Conservation (phyloP, 1,140 invertebrate genomes). For the Sitobion miscanthi region DNA sequence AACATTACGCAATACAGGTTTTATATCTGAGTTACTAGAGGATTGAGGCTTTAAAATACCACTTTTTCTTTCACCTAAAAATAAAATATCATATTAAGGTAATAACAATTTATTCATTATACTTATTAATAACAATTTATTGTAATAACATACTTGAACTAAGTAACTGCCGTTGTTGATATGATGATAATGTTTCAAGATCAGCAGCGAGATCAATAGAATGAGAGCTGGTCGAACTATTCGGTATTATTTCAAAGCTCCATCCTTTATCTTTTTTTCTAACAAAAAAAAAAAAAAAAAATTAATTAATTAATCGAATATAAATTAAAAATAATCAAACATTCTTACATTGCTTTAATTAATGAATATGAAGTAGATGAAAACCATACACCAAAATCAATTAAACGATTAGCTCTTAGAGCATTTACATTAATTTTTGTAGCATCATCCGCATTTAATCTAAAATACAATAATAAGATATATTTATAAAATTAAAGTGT, state of each 20-base stretch:
- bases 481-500: background rate
- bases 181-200: constrained; percentile 54
- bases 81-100: background rate
- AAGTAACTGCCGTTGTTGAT: constrained; percentile 47
- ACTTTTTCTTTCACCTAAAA: constrained; percentile 65
- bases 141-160: constrained; percentile 17
- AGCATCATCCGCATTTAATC: constrained; percentile 1
- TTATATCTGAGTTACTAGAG: constrained; percentile 59
- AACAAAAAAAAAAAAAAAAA: background rate
- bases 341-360: constrained; percentile 61
- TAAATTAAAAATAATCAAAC: background rate
- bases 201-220: constrained; percentile 52
- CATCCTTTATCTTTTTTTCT: constrained; percentile 35
- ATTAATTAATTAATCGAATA: constrained; percentile 56
- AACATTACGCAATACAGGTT: constrained; percentile 69
- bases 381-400: constrained; percentile 66
- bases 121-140: background rate
- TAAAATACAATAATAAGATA: background rate
- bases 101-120: background rate
- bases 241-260: constrained; percentile 49
- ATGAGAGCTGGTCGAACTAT: constrained; percentile 42
- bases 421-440: constrained; percentile 57
- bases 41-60: constrained; percentile 76
- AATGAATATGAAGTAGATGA: constrained; percentile 64
- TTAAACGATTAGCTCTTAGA: constrained; percentile 62